Percentiles rank a stretch among this genome's conserved stretches.
These are phyloP conservation scores for Clarias laeviceps DNA, from an alignment of 2,797 vertebrate species.

Conservation along the genomic window DNA sequence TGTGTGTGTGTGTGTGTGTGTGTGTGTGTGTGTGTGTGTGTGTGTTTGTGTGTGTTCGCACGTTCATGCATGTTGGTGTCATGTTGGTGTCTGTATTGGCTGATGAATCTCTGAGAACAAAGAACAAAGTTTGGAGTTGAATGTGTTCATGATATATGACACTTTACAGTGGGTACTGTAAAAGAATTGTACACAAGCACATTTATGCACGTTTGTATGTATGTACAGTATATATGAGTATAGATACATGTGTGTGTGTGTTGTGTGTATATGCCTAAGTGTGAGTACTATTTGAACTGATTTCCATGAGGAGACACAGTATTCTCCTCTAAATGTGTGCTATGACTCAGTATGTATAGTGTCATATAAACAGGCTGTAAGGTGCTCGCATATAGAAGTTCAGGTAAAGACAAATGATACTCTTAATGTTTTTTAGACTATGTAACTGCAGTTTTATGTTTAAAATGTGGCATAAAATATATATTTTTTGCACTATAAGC, in stretches of 20 bases:
- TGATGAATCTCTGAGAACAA: not conserved
- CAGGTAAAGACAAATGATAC: not conserved
- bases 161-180: not conserved
- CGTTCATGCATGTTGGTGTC: not conserved
- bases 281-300: not conserved
- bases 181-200: not conserved
- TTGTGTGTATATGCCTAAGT: not conserved
- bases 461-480: not conserved
- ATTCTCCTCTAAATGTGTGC: not conserved
- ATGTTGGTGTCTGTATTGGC: not conserved
- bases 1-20: conserved; percentile 4
- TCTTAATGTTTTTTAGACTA: not conserved
- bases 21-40: conserved; percentile 3
- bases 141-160: not conserved
- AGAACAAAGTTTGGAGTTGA: not conserved
- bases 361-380: not conserved
- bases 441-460: not conserved
- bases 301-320: not conserved
- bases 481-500: not conserved
- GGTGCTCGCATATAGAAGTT: not conserved
- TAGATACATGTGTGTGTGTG: not conserved
- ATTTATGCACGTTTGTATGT: not conserved
- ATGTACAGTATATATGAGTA: conserved; percentile 7
- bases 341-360: conserved; percentile 9
- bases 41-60: not conserved